phyloP scores from a whole-genome alignment of 2,797 vertebrate genomes.

The Gymnoscopelus braueri region DNA sequence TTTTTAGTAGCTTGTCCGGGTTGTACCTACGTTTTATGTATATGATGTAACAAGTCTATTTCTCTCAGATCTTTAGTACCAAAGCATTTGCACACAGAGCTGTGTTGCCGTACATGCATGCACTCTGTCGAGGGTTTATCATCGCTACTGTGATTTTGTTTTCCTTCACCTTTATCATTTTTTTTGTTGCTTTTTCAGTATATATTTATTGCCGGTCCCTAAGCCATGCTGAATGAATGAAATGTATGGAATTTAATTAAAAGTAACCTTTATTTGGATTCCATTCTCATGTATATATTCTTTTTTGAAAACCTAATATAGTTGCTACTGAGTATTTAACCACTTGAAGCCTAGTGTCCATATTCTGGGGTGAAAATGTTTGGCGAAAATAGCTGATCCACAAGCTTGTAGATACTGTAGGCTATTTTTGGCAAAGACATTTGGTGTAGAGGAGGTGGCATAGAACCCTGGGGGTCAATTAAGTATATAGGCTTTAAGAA shows the following conservation, averaged over 20 bases:
- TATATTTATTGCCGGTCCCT: conserved; percentile 65
- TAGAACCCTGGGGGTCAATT: no score
- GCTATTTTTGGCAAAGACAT: no score
- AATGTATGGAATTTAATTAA: conserved; percentile 66
- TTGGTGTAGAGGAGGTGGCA: no score
- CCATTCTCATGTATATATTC: not conserved
- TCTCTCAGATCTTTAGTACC: conserved; percentile 20
- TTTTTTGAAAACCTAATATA: not conserved
- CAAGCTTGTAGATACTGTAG: no score
- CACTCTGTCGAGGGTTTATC: conserved; percentile 19
- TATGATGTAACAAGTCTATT: conserved; percentile 19
- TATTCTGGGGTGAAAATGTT: no score
- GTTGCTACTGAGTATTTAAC: no score
- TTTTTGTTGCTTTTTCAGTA: conserved; percentile 35
- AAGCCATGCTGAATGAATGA: conserved; percentile 56
- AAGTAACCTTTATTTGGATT: conserved; percentile 39
- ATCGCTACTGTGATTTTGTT: conserved; percentile 34
- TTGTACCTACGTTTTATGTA: not conserved
- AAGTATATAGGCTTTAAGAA: no score
- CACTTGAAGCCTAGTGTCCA: no score
- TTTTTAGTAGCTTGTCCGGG: conserved; percentile 15
- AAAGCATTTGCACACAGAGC: conserved; percentile 25
- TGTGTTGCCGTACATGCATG: conserved; percentile 47
- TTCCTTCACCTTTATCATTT: conserved; percentile 30
- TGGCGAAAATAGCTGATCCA: no score